Evolutionary conservation across 2,113 vertebrate genomes (phyloP), one percentile per base, ranked within the genome.

Genomic region (Paraplagusia blochii): DNA sequence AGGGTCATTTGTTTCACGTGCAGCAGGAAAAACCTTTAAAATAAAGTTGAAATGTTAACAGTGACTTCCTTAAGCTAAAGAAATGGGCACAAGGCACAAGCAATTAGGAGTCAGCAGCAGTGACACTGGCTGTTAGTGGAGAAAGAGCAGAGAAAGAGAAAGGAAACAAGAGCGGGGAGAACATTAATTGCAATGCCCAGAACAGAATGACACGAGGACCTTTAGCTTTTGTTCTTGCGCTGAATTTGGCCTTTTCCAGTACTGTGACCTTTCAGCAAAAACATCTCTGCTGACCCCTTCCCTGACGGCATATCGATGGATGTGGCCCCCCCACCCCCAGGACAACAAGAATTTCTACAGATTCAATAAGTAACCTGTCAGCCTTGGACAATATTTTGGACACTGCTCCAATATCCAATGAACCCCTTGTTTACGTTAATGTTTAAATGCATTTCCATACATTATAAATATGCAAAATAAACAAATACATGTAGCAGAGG

Each of bases 221-320:
- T 81, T 83, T 80, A 45, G 43, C 74, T 59, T 72, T 72, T 73
- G 54, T 83, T 80, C 74, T 75, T 45, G 50, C 66, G 75, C 65
- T 15, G 50, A 50, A 45, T 3, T 1, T 83, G 78, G 65, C 85
- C 83, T 87, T 29, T 85, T 85, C n/a, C 74, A 76, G 47, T 17
- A 51, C 62, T 33, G 47, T 76, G 58, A 74, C 72, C 76, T 84
- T 85, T 79, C 55, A 64, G 54, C 49, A 47, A 66, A 49, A 61
- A 63, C 38, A 66, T 76, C 55, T 56, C 55, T 35, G 60, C 58
- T 72, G 68, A 84, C 75, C 73, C 70, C 58, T 59, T 50, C 56
- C 48, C 71, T 66, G 80, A 80, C 74, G 80, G 72, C 50, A 53
- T 66, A 72, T 74, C 77, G 81, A 85, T 75, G 76, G 51, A 64